Base-by-base conservation (phyloP, 2,888 invertebrate species). In the Hypena proboscidalis region DNA sequence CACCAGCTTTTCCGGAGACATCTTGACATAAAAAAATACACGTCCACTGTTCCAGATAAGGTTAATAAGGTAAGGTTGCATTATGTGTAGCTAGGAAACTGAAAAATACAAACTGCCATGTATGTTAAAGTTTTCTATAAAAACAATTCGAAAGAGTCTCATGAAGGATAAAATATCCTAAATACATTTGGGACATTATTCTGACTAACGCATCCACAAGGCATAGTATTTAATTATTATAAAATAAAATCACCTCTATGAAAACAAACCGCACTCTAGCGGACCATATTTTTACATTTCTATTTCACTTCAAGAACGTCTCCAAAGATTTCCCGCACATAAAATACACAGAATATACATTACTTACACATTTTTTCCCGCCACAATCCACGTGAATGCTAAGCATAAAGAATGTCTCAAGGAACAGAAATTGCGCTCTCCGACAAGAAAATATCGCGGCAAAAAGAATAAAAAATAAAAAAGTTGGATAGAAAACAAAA, bases 401-500 rank as follows among this genome's bases (percentile, higher is more conserved):
- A 60, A 72, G 65, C 47, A 57, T 61, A 54, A 60, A 61, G 67
- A 60, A 59, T 66, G 76, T 77, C 76, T 77, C 69, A 71, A 76
- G 71, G 47, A 77, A 74, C 64, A 59, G 55, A 65, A 68, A 74
- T 74, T 70, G 62, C 60, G 45, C 72, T 59, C 70, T 69, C 57
- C 55, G 60, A 57, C 59, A 57, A 57, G 57, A 63, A 63, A 70
- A 65, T 64, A 64, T 61, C 23, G 47, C 42, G 48, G 53, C 52
- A 57, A 53, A 60, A 65, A 54, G 58, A 70, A 68, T 69, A 50
- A 46, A 42, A 41, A 39, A 51, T 41, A 52, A 67, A 69, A 67
- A 38, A 36, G 14, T 47, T 39, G 48, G 46, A 51, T 46, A 67
- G 65, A 67, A 80, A 84, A 85, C 74, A 81, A 83, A 85, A 87